Evolutionary conservation across 2,888 invertebrate genomes (phyloP), one percentile per base, ranked within the genome.

Genomic region (Drosophila percnosoma): DNA sequence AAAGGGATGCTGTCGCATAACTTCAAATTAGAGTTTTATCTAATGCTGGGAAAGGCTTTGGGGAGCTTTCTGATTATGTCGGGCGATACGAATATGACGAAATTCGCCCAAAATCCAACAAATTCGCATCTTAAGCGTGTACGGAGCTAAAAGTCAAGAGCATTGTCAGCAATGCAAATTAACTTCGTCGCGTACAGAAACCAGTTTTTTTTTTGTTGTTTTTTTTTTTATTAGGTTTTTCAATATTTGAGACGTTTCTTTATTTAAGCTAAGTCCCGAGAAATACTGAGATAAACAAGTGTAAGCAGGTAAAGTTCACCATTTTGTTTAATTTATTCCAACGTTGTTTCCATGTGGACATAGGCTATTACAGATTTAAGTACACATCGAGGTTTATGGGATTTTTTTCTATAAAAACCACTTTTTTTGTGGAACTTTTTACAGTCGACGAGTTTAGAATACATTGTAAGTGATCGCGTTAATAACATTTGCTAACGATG

Each of bases 121-220:
- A 18, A 48, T 58, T 18, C 21, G 36, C 53, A 67, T 54, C 40
- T 59, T 57, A 24, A 49, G 15, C 27, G 7, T 49, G 34, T 24
- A 2, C 24, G 49, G 11, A 31, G 18, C 61, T 45, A 8, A 45
- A 45, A 38, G 48, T 40, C 55, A 31, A 58, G 31, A 62, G 33
- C 61, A 34, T 51, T 61, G 76, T 66, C 63, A 54, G 45, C 57
- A 52, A 78, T 52, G 82, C 84, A 72, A 82, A 80, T 80, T 61
- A 82, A 70, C 55, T 64, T 58, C n/a, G 62, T 68, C 45, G 68
- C 4, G 54, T 33, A n/a, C 45, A 36, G n/a, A 71, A 79, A 71
- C 71, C 66, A 15, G 72, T 75, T 78, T 79, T 27, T 55, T 31
- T 31, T 31, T 31, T 8, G 8, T 8, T 13, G 2, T 13, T 4